Evolutionary conservation across 2,113 vertebrate genomes (phyloP).

Genomic region (Gallinago paraguaiae): DNA sequence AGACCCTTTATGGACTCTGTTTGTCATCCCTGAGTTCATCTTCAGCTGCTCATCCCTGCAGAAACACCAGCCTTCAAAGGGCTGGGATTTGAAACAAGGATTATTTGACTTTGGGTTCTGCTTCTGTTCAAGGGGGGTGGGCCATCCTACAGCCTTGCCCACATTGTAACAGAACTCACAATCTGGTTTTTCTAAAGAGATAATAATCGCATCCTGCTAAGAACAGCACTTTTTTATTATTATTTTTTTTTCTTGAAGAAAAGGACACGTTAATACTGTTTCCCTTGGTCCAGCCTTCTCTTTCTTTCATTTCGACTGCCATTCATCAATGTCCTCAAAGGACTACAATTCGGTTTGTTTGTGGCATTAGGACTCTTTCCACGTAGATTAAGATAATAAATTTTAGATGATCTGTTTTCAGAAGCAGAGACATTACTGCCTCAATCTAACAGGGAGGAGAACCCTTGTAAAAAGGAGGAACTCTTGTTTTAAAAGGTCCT

Average conservation of each 20-base stretch:
- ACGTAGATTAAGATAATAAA: conserved; percentile 44
- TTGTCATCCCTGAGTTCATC: neutral
- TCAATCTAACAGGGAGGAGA: conserved; percentile 41
- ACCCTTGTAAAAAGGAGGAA: conserved; percentile 28
- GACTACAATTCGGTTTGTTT: conserved; percentile 7
- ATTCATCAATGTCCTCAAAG: neutral
- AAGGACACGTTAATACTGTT: neutral
- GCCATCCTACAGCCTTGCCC: neutral
- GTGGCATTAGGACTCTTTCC: conserved; percentile 6
- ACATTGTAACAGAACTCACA: neutral
- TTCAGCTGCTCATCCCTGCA: neutral
- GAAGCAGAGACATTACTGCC: conserved; percentile 51
- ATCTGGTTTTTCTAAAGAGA: conserved; percentile 6
- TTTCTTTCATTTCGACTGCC: conserved; percentile 29
- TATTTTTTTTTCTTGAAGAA: neutral
- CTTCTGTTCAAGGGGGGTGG: neutral
- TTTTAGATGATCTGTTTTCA: conserved; percentile 56
- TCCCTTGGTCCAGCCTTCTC: neutral
- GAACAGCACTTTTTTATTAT: neutral
- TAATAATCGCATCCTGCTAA: conserved; percentile 3
- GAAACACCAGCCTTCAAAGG: neutral
- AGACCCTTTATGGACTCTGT: neutral
- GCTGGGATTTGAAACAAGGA: neutral
- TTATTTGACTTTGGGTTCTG: conserved; percentile 1
- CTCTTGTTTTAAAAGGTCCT: conserved; percentile 7